A percentile compares a stretch with the other conserved stretches of the same genome.
These are phyloP conservation scores for Kryptopterus vitreolus DNA, from an alignment of 2,797 vertebrate genomes.

Conservation along the genomic window DNA sequence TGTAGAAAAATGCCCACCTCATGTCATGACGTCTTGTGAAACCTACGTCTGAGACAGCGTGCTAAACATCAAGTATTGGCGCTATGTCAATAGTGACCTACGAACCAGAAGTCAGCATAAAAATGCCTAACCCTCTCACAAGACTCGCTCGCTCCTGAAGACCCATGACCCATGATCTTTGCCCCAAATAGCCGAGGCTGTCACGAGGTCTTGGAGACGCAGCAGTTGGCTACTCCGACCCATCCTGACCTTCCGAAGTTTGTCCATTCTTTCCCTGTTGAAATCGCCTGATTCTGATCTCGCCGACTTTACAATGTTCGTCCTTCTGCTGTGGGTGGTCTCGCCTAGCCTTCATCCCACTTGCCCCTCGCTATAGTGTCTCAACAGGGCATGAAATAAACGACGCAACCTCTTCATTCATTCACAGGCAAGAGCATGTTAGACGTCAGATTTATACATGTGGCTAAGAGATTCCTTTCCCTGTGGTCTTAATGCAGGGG, in stretches of 20 bases:
- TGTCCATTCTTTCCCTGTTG: constrained; percentile 8
- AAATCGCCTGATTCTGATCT: constrained; percentile 50
- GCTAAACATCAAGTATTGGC: constrained; percentile 27
- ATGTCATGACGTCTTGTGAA: not conserved
- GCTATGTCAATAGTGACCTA: constrained; percentile 32
- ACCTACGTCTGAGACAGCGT: not conserved
- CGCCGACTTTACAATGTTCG: too few relatives aligned
- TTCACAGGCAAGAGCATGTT: constrained; percentile 19
- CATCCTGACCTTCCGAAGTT: not conserved
- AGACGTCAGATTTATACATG: not conserved
- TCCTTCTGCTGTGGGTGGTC: constrained; percentile 32
- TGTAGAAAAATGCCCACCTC: not conserved
- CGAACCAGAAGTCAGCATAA: constrained; percentile 37
- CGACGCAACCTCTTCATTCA: not conserved
- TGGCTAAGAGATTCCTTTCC: constrained; percentile 8
- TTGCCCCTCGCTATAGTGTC: not conserved
- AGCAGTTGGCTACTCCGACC: constrained; percentile 19
- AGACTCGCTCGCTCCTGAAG: constrained; percentile 43
- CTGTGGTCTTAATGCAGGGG: not conserved
- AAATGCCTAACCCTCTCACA: constrained; percentile 35
- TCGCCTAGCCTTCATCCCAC: constrained; percentile 21
- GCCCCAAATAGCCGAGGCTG: constrained; percentile 59
- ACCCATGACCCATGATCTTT: constrained; percentile 54
- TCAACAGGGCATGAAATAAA: not conserved
- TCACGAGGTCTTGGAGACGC: constrained; percentile 41